Conservation (phyloP, 2,113 vertebrate genomes). For the Scytalopus superciliaris region DNA sequence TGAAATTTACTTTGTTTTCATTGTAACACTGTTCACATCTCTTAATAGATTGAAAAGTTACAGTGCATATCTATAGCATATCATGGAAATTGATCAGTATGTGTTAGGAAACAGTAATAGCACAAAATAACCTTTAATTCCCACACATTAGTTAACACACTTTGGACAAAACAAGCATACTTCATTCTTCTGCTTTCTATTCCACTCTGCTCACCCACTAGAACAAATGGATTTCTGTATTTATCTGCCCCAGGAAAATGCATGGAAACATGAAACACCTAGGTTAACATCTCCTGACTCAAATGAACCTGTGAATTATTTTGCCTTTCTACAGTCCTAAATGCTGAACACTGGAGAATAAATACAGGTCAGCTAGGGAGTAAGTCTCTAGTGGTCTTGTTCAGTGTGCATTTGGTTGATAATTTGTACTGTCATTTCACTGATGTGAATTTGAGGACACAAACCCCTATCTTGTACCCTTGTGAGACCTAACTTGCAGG, state of each 20-base stretch:
- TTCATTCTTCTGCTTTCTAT: background rate
- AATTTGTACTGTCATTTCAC: background rate
- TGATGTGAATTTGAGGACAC: background rate
- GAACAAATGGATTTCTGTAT: background rate
- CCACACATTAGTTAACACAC: background rate
- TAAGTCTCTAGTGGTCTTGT: background rate
- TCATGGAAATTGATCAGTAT: background rate
- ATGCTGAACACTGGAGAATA: background rate
- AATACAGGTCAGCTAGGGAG: background rate
- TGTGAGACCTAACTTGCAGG: background rate
- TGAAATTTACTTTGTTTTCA: slow-evolving; percentile 37
- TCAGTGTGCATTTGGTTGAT: background rate
- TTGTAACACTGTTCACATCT: background rate
- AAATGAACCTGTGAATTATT: background rate
- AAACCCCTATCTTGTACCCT: background rate
- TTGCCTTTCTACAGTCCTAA: background rate
- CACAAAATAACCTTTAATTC: background rate
- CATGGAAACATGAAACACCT: background rate
- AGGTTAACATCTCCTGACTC: background rate
- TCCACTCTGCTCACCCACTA: background rate
- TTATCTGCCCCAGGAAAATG: background rate
- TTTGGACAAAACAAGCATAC: background rate
- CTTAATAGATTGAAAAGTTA: background rate
- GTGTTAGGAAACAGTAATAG: background rate
- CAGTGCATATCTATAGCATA: background rate